Evolutionary conservation across 2,113 vertebrate genomes (phyloP), one percentile per base, ranked within the genome.

Genomic region (Podarcis cretensis): DNA sequence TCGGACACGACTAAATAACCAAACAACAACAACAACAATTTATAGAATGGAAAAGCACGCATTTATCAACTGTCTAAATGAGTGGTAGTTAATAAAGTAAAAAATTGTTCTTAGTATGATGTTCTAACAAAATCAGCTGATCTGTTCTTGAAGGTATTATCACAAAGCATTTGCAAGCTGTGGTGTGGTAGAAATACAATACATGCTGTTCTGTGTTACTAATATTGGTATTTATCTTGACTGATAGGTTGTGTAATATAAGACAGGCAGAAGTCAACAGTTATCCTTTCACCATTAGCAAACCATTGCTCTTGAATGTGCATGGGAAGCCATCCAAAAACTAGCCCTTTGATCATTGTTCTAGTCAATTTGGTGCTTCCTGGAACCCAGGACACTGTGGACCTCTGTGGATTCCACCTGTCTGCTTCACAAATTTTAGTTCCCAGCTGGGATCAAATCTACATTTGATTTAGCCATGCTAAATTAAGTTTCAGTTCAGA

Each of bases 31-130:
- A 37, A 37, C 37, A 37, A 37, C 37, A 37, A 37, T 82, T 43
- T 40, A 40, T 43, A 43, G 43, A 43, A 43, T 8, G 30, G 69
- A 48, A 48, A 88, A 27, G 32, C 27, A 30, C 63, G 65, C 65
- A 32, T 76, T 90, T 85, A 86, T 91, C 74, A 75, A 27, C 0
- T 2, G 27, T 69, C 66, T 82, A 87, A 85, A 91, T 21, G 5
- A 76, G 30, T n/a, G 78, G 48, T 13, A 86, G 83, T 77, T 76
- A 73, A 86, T 48, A 0, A 35, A 65, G 59, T 69, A 63, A 73
- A 48, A 75, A 90, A 1, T 16, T 65, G 27, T 85, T 85, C 57
- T 25, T 37, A 27, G 32, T 85, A 65, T 40, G 14, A 76, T 57
- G 48, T 2, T 57, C n/a, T n/a, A 65, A 32, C 8, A 30, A 78